Base-by-base conservation (phyloP, 1,140 invertebrate species). In the Drosophila trapezifrons region DNA sequence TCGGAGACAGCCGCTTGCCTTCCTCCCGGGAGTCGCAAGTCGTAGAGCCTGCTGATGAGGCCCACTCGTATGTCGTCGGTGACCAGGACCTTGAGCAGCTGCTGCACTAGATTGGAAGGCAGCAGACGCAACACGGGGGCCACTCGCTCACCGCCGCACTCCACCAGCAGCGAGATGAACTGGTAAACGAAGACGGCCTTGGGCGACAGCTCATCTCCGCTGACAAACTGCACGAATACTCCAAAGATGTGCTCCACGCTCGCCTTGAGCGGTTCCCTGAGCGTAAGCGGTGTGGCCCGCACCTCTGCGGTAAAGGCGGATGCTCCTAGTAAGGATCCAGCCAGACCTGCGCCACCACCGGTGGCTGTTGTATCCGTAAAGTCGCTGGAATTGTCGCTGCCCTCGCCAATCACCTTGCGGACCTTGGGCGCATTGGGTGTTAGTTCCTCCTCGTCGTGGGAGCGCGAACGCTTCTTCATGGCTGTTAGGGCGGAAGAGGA, bases 101-200 rank as follows among this genome's bases (percentile, higher is more conserved):
- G 96, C 17, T 96, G 95, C 60, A 97, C 95, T 57, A 97, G 93
- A 66, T 94, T 94, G 78, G 94, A 93, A 0, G 97, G 96, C 94
- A 98, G 95, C 75, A 96, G 95, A 62, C 96, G 95, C 13, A 98
- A 91, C n/a, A 98, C 94, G 40, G 95, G 93, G 25, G 94, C 93
- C 18, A 96, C 94, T 72, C 95, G 94, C 12, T 97, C 95, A 45
- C 95, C 95, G 1, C 96, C 96, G 93, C 96, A 97, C 76, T 96
- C 94, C 3, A 98, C 96, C 27, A 96, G 93, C 78, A 96, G 94
- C 57, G 96, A 94, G n/a, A 98, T 93, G 90, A 98, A 97, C 76
- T 96, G 94, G 63, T 97, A 94, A 55, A 97, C 96, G 92, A 98
- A 98, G 81, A 97, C 95, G 6, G 96, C 97, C 78, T 97, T 96